phyloP scores from a whole-genome alignment of 2,113 vertebrate genomes.

The Anguilla rostrata region DNA sequence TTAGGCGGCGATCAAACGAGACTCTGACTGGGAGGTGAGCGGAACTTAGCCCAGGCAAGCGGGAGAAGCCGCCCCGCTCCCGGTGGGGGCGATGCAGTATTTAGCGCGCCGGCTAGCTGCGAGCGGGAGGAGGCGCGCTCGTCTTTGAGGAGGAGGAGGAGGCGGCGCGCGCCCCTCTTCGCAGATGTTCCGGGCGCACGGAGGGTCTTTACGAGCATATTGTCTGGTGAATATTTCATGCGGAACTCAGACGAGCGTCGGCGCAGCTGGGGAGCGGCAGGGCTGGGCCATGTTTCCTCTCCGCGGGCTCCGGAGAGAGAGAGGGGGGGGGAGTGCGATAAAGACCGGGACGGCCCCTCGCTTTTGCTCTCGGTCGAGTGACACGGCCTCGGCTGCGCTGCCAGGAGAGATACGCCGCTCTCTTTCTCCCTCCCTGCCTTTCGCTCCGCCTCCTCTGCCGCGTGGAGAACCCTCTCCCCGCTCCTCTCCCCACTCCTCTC shows the following conservation, averaged over 20 bases:
- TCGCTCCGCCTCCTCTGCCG: not conserved
- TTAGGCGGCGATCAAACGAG: slow-evolving; percentile 15
- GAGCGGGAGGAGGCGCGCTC: slow-evolving; percentile 5
- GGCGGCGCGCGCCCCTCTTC: slow-evolving; percentile 34
- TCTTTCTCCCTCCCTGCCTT: not conserved
- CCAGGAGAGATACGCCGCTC: not conserved
- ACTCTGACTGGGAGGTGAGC: not conserved
- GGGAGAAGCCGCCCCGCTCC: not conserved
- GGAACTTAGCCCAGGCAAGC: slow-evolving; percentile 7
- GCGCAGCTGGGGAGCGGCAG: slow-evolving; percentile 19
- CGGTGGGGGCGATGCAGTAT: slow-evolving; percentile 1
- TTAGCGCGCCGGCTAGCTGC: slow-evolving; percentile 25
- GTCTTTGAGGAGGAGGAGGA: slow-evolving; percentile 45
- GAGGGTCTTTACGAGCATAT: slow-evolving; percentile 34
- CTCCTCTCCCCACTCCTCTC: too few relatives aligned
- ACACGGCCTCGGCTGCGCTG: not conserved
- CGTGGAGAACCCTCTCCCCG: not conserved
- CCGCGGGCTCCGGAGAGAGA: not conserved
- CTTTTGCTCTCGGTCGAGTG: not conserved
- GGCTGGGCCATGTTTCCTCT: not conserved
- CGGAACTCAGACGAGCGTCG: slow-evolving; percentile 43
- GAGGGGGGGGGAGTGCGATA: not conserved
- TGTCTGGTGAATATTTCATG: slow-evolving; percentile 62
- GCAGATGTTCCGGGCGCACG: slow-evolving; percentile 53
- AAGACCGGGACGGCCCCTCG: not conserved